Conservation (phyloP, 2,888 invertebrate species). For the Bedellia somnulentella region DNA sequence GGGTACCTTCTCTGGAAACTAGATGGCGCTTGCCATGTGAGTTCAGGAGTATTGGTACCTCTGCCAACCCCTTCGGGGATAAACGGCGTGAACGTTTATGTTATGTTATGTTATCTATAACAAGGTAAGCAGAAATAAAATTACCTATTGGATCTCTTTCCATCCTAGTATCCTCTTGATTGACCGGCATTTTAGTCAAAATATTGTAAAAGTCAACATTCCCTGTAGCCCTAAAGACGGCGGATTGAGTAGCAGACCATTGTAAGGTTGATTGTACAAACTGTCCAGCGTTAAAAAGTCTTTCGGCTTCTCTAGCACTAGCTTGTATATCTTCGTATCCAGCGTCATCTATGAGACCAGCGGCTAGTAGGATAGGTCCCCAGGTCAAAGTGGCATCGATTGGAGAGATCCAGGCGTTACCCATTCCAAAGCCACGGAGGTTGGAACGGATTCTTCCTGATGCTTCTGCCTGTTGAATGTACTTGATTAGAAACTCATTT, state of each 20-base stretch:
- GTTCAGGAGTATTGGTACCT: too few relatives aligned
- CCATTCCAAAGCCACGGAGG: constrained; percentile 78
- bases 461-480: constrained; percentile 68
- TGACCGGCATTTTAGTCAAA: constrained; percentile 44
- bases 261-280: constrained; percentile 64
- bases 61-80: too few relatives aligned
- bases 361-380: constrained; percentile 76
- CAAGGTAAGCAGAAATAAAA: neutral
- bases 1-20: too few relatives aligned
- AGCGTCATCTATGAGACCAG: constrained; percentile 70
- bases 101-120: too few relatives aligned
- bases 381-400: constrained; percentile 82
- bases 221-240: constrained; percentile 63
- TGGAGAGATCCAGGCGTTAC: constrained; percentile 90
- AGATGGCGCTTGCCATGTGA: too few relatives aligned
- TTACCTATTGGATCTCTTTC: constrained; percentile 19
- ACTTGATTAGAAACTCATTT: too few relatives aligned
- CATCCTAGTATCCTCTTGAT: constrained; percentile 17
- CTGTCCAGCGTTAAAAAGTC: constrained; percentile 54
- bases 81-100: too few relatives aligned
- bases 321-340: constrained; percentile 64
- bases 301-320: constrained; percentile 57
- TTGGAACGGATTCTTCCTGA: constrained; percentile 66
- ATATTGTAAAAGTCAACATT: constrained; percentile 84
- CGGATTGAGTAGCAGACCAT: constrained; percentile 67